Evolutionary conservation across 2,113 vertebrate genomes (phyloP), one percentile per base, ranked within the genome.

Genomic region (Oreochromis tanganicae): DNA sequence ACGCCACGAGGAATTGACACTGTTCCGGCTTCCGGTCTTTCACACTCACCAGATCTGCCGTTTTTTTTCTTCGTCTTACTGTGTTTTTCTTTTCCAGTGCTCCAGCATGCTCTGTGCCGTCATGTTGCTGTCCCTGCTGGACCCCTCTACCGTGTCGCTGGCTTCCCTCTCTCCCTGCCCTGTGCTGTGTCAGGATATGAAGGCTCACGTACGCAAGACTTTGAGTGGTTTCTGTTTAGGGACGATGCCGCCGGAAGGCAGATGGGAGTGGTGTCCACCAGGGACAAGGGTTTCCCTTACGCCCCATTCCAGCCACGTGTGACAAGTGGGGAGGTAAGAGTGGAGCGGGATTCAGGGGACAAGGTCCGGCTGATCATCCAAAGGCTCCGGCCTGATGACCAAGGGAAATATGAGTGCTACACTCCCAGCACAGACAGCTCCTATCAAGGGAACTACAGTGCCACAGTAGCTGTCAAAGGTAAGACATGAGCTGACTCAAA

Each of bases 341-440:
- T 98, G 68, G 96, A 97, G 89, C 96, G 97, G 7, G 93, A 97
- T 80, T 96, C 95, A 0, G 97, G 95, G 0, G 97, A 98, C 10
- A 94, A 93, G 1, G 96, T 95, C 27, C 87, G 96, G 21, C 95
- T 98, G 80, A 93, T 94, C 71, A 93, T 98, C 5, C 95, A 96
- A 88, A 96, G 93, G 54, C 95, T 98, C 11, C 95, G 95, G 8
- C 32, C 92, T 7, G 97, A 98, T 9, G 98, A 98, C 17, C 96
- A 97, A 32, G 98, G 98, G 0, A 87, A 94, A 7, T 98, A 97
- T 0, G 98, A 98, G 85, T 98, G 98, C 92, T 97, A 97, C 94
- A 98, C 97, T 0, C 97, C 97, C 9, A 97, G 96, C 90, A 98
- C 97, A 0, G 97, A 98, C 82, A 11, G 66, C 10, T 93, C 50